Evolutionary conservation across 2,888 invertebrate species (phyloP).

Genomic region (Sylvicola cinctus): DNA sequence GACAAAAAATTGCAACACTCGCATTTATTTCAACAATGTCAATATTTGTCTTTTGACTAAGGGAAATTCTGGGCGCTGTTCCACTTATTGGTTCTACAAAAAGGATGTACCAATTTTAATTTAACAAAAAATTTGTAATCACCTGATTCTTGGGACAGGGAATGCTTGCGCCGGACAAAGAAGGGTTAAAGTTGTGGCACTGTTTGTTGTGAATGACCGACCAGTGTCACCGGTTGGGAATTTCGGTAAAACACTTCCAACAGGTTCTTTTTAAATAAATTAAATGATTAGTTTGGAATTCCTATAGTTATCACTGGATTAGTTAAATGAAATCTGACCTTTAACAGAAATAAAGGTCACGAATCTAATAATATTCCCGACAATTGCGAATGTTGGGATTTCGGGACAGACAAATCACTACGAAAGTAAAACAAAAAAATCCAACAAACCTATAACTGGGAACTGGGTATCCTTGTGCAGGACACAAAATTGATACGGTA

Average conservation of each 20-base stretch:
- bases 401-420: too few species aligned
- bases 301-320: too few species aligned
- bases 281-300: too few species aligned
- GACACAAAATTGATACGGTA: conserved; percentile 45
- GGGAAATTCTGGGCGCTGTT: conserved; percentile 30
- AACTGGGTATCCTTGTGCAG: conserved; percentile 56
- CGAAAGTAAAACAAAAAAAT: too few species aligned
- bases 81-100: conserved; percentile 28
- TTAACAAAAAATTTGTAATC: conserved; percentile 16
- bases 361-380: too few species aligned
- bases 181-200: conserved; percentile 34
- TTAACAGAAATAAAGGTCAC: too few species aligned
- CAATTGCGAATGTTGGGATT: too few species aligned
- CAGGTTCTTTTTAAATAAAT: conserved; percentile 21
- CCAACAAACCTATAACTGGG: conserved; percentile 53
- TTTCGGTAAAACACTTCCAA: conserved; percentile 35
- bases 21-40: conserved; percentile 21
- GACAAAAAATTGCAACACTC: conserved; percentile 45
- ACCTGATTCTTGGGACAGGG: conserved; percentile 46
- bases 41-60: conserved; percentile 31
- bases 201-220: conserved; percentile 31
- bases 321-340: too few species aligned
- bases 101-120: conserved; percentile 35
- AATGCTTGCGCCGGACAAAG: conserved; percentile 57
- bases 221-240: conserved; percentile 46